Evolutionary conservation across 1,140 invertebrate genomes (phyloP), one percentile per base, ranked within the genome.

Genomic region (Eriocheir sinensis): DNA sequence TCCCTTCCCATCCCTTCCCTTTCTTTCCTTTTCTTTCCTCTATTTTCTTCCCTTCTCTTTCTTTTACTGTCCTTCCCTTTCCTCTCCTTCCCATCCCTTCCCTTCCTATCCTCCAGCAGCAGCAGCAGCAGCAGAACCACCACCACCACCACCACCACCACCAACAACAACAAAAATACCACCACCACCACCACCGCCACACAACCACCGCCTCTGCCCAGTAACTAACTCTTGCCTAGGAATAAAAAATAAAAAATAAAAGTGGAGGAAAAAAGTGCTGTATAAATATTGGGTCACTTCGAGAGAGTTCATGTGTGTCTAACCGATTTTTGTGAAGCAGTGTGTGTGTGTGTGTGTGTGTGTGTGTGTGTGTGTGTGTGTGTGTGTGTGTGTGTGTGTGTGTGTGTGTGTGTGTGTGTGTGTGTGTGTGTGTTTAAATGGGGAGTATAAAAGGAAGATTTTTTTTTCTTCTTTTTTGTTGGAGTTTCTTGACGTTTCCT

Each of bases 301-400:
- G 60, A 72, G 21, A 72, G 60, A 72, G 60, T 72, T 72, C 60
- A 72, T 72, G 60, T 72, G 60, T 72, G 60, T 72, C n/a, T 72
- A 72, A 72, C 27, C 60, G 60, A 72, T 72, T 72, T 60, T 72
- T 89, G 38, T 89, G 86, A 41, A 38, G n/a, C 27, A 30, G 79
- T 81, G 79, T 81, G 79, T 81, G 79, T 81, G 79, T 86, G 85
- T 89, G 88, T 89, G 88, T 89, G 88, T 60, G 44, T 53, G 91
- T 92, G 91, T 92, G 91, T 92, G 91, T 92, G 79, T 83, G 91
- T 92, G 91, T 92, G 91, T 92, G 91, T 92, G 91, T 92, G 91
- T 92, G 91, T 92, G 91, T 92, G 91, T 92, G 91, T 92, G 91
- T 92, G 91, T 92, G 91, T 92, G 91, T 81, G 91, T 81, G 91